phyloP scores from a whole-genome alignment of 2,888 invertebrate genomes.

The Drosophila nr. perissopoda region DNA sequence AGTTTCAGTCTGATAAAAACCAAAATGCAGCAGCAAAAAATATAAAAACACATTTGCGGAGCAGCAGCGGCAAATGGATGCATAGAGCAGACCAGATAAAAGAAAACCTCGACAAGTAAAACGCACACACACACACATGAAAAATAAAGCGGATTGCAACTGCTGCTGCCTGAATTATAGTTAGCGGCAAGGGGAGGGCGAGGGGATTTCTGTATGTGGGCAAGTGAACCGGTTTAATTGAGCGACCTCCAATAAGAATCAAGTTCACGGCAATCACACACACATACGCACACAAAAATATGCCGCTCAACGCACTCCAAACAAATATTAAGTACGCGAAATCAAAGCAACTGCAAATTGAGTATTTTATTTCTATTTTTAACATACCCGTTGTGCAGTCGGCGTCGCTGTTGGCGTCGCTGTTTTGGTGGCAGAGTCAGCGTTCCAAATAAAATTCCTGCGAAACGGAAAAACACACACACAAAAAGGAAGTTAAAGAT shows the following conservation, averaged over 20 bases:
- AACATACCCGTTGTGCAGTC: constrained; percentile 34
- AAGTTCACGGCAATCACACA: constrained; percentile 64
- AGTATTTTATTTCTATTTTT: constrained; percentile 12
- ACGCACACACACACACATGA: constrained; percentile 22
- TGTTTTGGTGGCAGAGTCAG: constrained; percentile 27
- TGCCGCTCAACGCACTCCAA: constrained; percentile 43
- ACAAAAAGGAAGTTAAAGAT: constrained; percentile 47
- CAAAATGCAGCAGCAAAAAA: constrained; percentile 13
- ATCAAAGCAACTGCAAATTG: constrained; percentile 17
- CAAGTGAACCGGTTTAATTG: constrained; percentile 75
- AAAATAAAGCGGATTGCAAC: constrained; percentile 53
- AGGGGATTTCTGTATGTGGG: background rate
- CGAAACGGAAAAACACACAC: constrained; percentile 27
- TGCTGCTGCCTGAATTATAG: constrained; percentile 52
- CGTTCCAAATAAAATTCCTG: constrained; percentile 48
- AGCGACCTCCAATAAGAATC: constrained; percentile 77
- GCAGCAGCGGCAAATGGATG: constrained; percentile 42
- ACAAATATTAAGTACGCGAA: constrained; percentile 23
- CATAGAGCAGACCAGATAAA: constrained; percentile 47
- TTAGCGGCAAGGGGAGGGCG: background rate
- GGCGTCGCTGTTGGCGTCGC: constrained; percentile 33
- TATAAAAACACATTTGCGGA: constrained; percentile 50
- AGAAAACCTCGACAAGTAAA: constrained; percentile 46
- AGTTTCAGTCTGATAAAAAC: constrained; percentile 41
- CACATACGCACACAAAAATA: constrained; percentile 12